A percentile compares a stretch with the other conserved stretches of the same genome.
Evolutionary conservation across 2,888 invertebrate species (phyloP).

Genomic region (Malacosoma neustria): DNA sequence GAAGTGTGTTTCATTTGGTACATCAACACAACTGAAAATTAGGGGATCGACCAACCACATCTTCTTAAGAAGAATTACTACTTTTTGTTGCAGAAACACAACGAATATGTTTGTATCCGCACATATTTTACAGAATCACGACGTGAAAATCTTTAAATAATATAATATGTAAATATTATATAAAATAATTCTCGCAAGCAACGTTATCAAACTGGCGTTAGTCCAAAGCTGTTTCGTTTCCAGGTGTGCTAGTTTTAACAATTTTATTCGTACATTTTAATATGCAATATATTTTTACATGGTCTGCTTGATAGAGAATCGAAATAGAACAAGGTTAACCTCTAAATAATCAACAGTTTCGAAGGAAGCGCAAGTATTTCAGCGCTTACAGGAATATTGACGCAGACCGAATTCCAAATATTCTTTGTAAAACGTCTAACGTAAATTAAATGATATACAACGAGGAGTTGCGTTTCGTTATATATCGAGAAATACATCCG

Average conservation of each 20-base stretch:
- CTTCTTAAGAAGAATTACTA: too few species aligned
- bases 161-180: too few species aligned
- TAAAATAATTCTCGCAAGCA: slow-evolving; percentile 5
- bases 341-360: slow-evolving; percentile 44
- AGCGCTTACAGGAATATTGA: slow-evolving; percentile 21
- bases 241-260: slow-evolving; percentile 43
- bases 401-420: slow-evolving; percentile 8
- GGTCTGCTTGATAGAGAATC: slow-evolving; percentile 35
- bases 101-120: too few species aligned
- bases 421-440: background rate
- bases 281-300: slow-evolving; percentile 45
- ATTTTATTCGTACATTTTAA: slow-evolving; percentile 41
- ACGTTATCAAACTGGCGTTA: slow-evolving; percentile 39
- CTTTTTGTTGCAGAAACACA: too few species aligned
- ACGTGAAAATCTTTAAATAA: too few species aligned
- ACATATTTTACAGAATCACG: too few species aligned
- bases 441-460: background rate
- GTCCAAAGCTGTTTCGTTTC: slow-evolving; percentile 33
- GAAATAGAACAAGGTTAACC: slow-evolving; percentile 58
- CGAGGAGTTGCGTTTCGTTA: background rate
- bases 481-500: background rate
- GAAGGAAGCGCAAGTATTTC: slow-evolving; percentile 36
- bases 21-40: too few species aligned
- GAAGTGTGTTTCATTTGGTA: too few species aligned
- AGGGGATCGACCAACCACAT: too few species aligned